Evolutionary conservation across 2,888 invertebrate genomes (phyloP), one percentile per base, ranked within the genome.

Genomic region (Perithous albicinctus): DNA sequence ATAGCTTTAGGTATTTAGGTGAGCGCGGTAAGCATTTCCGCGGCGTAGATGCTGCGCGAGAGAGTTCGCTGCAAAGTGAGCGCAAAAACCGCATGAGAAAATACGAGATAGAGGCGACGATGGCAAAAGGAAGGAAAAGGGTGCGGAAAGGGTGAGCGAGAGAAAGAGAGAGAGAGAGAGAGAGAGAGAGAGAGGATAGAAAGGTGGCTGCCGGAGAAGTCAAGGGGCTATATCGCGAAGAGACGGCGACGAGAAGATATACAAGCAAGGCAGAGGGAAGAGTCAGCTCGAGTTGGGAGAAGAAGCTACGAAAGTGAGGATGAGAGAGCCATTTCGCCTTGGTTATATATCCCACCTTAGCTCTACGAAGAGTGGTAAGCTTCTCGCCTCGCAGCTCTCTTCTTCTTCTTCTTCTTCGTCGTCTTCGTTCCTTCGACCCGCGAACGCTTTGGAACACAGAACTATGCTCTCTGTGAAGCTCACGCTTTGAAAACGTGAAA

Each of bases 1-100:
- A 85, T 84, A 87, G 84, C 84, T 86, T 69, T 72, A 85, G 88
- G 87, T 88, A 88, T 89, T 89, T 88, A 86, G 87, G 87, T 84
- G 88, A 87, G 85, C 86, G 78, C 38, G 70, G 43, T 15, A 35
- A 59, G 86, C 86, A 86, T 87, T 88, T 89, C 86, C 87, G 86
- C 82, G 85, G 66, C 77, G 81, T 59, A 54, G 15, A 83, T 46
- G 64, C 74, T 12, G 38, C 20, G 15, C 20, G 78, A 84, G 69
- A 35, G 59, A 46, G 10, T 12, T 63, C 20, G 12, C 43, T 46
- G 72, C 23, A 69, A 77, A 54, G 54, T 12, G 51, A 64, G 69
- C 8, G 66, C 61, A n/a, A n/a, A n/a, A n/a, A 78, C 48, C 46
- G 46, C 51, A 29, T 26, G 61, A 79, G 26, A 73, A 29, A 32